Conservation (phyloP, 2,888 invertebrate species). For the Oligia fasciuncula region DNA sequence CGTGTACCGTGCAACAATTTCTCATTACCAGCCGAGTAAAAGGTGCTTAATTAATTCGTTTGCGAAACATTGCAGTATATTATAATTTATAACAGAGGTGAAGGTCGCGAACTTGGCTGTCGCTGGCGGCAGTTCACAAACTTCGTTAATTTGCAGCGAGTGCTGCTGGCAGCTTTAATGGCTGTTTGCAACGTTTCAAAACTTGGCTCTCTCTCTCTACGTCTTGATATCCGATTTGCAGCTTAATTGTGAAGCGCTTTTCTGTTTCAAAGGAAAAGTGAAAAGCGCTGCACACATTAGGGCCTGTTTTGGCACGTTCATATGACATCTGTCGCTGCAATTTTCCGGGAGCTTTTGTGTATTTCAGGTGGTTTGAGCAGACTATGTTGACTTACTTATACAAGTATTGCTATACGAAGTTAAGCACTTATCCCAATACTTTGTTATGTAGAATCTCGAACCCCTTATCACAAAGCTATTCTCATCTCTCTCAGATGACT, state of each 20-base stretch:
- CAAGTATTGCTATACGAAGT: background rate
- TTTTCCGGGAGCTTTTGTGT: background rate
- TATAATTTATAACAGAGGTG: conserved; percentile 37
- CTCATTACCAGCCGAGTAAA: conserved; percentile 18
- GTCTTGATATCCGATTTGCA: conserved; percentile 32
- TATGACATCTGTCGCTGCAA: conserved; percentile 10
- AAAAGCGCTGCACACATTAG: conserved; percentile 22
- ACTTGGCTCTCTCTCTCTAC: conserved; percentile 40
- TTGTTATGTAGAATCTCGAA: background rate
- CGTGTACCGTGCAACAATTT: conserved; percentile 12
- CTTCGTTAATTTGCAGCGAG: conserved; percentile 64
- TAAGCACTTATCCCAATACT: background rate
- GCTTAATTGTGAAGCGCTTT: conserved; percentile 30
- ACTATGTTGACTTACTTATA: background rate
- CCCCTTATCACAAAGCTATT: background rate
- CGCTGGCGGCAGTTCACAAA: conserved; percentile 50
- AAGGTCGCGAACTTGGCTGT: conserved; percentile 65
- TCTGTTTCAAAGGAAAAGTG: conserved; percentile 12
- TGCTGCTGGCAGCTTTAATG: conserved; percentile 61
- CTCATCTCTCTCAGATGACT: background rate
- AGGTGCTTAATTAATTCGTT: conserved; percentile 56
- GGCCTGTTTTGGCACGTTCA: background rate
- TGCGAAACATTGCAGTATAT: conserved; percentile 46
- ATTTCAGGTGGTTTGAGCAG: background rate
- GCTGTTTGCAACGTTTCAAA: conserved; percentile 52